A percentile compares a stretch with the other conserved stretches of the same genome.
These are phyloP conservation scores for Apostichopus japonicus DNA, from an alignment of 35 echinoderm and acorn worm genomes.

Conservation along the genomic window DNA sequence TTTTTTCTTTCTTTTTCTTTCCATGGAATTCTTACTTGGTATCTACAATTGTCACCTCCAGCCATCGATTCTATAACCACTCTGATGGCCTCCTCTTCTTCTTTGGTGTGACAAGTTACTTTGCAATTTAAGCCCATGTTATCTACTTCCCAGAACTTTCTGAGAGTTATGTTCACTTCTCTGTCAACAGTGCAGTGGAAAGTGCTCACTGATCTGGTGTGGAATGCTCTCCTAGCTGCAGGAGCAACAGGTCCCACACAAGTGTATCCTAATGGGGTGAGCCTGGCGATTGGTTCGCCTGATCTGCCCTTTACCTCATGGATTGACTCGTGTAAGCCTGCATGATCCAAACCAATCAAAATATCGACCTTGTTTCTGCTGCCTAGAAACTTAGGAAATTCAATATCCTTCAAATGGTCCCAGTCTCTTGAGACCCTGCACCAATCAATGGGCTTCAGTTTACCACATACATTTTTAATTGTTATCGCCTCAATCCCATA, in stretches of 20 bases:
- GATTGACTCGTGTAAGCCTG: not conserved
- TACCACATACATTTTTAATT: constrained; percentile 4
- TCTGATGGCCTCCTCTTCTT: constrained; percentile 27
- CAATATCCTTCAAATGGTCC: constrained; percentile 27
- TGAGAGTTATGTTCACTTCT: not conserved
- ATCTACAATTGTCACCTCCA: not conserved
- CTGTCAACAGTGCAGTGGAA: not conserved
- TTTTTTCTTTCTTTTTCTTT: constrained; percentile 15
- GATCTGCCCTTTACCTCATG: constrained; percentile 12
- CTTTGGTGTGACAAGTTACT: not conserved
- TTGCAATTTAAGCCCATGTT: not conserved
- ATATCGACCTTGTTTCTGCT: constrained; percentile 22
- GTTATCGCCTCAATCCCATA: constrained; percentile 46
- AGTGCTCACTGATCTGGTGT: not conserved
- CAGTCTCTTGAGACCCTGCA: constrained; percentile 18
- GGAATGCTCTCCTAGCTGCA: not conserved
- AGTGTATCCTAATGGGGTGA: constrained; percentile 55
- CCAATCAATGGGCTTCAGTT: constrained; percentile 28
- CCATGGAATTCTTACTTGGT: constrained; percentile 44
- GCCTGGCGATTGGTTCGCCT: constrained; percentile 57
- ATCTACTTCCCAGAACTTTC: constrained; percentile 60
- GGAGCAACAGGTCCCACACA: constrained; percentile 48
- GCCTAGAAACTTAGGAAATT: constrained; percentile 5
- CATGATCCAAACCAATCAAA: constrained; percentile 31
- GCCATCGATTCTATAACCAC: not conserved